Evolutionary conservation across 92 coral and sea anemone genomes (phyloP), one percentile per base, ranked within the genome.

Genomic region (Bergia sp.): DNA sequence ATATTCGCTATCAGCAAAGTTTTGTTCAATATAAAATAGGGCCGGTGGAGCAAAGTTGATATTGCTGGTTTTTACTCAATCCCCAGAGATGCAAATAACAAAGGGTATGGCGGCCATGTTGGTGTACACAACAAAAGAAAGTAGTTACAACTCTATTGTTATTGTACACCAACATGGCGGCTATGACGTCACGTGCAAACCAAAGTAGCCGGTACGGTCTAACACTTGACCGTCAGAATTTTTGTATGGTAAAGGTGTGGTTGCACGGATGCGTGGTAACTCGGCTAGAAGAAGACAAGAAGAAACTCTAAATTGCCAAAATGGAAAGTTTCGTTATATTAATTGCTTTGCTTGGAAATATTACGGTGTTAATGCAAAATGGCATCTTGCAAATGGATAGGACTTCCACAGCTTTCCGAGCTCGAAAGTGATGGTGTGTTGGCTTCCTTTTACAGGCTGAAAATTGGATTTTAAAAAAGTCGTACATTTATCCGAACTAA

Each of bases 181-280:
- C n/a, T n/a, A n/a, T n/a, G n/a, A n/a, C n/a, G n/a, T n/a, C n/a
- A n/a, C n/a, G n/a, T n/a, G n/a, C n/a, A n/a, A n/a, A n/a, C n/a
- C n/a, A n/a, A n/a, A n/a, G n/a, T 45, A 45, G 50, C 50, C 76
- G 79, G 78, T 82, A 82, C 40, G 79, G 86, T 82, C 75, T 7
- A 82, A 53, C 58, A 53, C 58, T 86, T 86, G 89, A 86, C 89
- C 43, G 89, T 75, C 66, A 12, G 61, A 86, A 86, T 73, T 29
- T 73, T 73, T 73, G 89, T 74, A 74, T 40, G 64, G 86, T 86
- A 86, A 86, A 4, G 49, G 61, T 67, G 82, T 73, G 47, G 86
- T 40, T 86, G 86, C 86, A 38, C 75, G 82, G 53, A 82, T 82
- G 86, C 81, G 44, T 58, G 81, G 86, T 37, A 73, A 74, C 85